These are phyloP conservation scores for Antigone vipio DNA, from an alignment of 2,113 vertebrate genomes.

Conservation along the genomic window DNA sequence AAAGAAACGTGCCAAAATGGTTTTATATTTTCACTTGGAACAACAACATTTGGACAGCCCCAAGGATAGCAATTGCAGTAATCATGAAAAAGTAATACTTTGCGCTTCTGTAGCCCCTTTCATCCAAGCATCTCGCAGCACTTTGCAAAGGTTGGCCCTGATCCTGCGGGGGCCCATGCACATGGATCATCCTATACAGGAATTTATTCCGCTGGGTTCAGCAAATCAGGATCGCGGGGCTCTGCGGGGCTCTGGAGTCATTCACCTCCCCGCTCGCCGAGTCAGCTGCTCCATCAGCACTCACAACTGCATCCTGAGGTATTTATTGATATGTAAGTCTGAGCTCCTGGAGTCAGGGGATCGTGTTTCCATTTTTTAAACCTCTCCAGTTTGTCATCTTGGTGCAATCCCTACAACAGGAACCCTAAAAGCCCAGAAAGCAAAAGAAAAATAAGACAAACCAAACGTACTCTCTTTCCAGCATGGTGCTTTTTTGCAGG, in stretches of 20 bases:
- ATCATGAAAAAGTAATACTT: conserved; percentile 60
- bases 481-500: background rate
- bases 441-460: conserved; percentile 3
- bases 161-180: background rate
- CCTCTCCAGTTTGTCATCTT: background rate
- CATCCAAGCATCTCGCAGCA: conserved; percentile 11
- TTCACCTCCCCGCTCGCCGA: background rate
- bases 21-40: conserved; percentile 35
- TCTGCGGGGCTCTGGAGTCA: background rate
- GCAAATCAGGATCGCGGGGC: background rate
- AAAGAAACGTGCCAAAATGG: conserved; percentile 12
- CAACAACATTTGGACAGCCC: conserved; percentile 31
- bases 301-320: background rate
- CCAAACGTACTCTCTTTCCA: background rate
- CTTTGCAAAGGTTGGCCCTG: background rate
- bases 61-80: conserved; percentile 5
- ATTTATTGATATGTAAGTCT: background rate
- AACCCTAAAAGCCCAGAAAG: background rate
- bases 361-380: background rate
- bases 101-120: background rate
- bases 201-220: background rate
- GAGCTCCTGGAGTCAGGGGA: conserved; percentile 25
- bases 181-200: background rate
- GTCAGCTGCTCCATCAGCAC: conserved; percentile 31
- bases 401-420: background rate